These are phyloP conservation scores for Rhabdophis nuchalis DNA, from an alignment of 2,797 vertebrate genomes.

Conservation along the genomic window DNA sequence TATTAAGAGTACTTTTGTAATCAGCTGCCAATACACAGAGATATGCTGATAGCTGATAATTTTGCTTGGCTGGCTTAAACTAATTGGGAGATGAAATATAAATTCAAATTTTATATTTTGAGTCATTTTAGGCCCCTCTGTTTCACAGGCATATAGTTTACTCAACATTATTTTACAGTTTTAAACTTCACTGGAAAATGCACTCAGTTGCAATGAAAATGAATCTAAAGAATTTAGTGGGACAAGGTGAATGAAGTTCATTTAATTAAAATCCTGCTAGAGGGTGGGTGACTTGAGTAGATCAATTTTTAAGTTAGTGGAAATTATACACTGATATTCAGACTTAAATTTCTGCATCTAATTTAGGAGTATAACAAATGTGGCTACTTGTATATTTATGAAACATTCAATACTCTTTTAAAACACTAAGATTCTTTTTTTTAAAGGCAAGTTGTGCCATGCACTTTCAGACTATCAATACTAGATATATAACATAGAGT, in stretches of 20 bases:
- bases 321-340: slow-evolving; percentile 62
- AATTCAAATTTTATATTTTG: slow-evolving; percentile 54
- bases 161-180: slow-evolving; percentile 48
- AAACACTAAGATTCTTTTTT: neutral
- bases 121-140: slow-evolving; percentile 52
- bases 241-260: slow-evolving; percentile 62
- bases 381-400: slow-evolving; percentile 63
- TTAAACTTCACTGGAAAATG: slow-evolving; percentile 45
- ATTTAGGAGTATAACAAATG: slow-evolving; percentile 62
- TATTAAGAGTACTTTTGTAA: neutral
- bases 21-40: neutral
- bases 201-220: slow-evolving; percentile 50
- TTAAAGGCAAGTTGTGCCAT: slow-evolving; percentile 40
- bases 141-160: slow-evolving; percentile 56
- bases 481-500: slow-evolving; percentile 50
- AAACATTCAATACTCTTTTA: slow-evolving; percentile 52
- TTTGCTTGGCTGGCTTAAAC: neutral
- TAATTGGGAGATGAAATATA: neutral
- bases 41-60: too few species aligned
- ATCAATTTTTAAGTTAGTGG: slow-evolving; percentile 64
- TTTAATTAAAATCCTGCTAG: slow-evolving; percentile 68
- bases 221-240: slow-evolving; percentile 52
- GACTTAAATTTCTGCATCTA: slow-evolving; percentile 56
- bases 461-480: slow-evolving; percentile 48
- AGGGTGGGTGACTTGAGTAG: slow-evolving; percentile 55